Evolutionary conservation across 2,888 invertebrate species (phyloP).

Genomic region (Campoplex nolae): DNA sequence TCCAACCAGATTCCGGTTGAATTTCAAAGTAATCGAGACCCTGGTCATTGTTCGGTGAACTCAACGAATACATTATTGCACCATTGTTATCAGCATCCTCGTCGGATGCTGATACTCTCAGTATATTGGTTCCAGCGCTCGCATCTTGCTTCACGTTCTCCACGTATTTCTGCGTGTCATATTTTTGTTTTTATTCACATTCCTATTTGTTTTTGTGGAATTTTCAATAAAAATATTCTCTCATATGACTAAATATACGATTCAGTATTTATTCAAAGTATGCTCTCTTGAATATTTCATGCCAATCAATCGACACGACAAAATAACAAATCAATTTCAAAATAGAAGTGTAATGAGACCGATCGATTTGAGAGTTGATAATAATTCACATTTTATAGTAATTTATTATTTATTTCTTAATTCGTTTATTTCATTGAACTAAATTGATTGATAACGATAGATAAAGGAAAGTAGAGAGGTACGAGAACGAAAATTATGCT

Average conservation of each 20-base stretch:
- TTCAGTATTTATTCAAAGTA: too few relatives aligned
- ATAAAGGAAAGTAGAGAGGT: neutral
- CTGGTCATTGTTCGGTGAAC: conserved; percentile 94
- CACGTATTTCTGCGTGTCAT: conserved; percentile 92
- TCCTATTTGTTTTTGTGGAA: neutral
- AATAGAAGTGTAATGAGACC: too few relatives aligned
- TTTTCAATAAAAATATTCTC: neutral
- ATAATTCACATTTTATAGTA: too few relatives aligned
- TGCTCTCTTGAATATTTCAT: too few relatives aligned
- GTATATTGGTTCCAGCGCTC: conserved; percentile 96
- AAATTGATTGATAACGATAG: neutral
- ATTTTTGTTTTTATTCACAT: neutral
- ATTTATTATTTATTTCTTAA: too few relatives aligned
- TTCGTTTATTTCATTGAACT: too few relatives aligned
- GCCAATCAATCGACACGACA: too few relatives aligned
- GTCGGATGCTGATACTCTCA: conserved; percentile 97
- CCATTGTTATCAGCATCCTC: conserved; percentile 99
- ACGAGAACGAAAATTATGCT: conserved; percentile 67
- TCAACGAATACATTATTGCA: conserved; percentile 96
- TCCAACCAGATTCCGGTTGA: conserved; percentile 98
- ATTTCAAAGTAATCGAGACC: conserved; percentile 97
- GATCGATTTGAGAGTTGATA: neutral
- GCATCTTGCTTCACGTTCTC: conserved; percentile 99
- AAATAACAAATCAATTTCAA: neutral
- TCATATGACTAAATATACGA: too few relatives aligned